A percentile compares a stretch with the other conserved stretches of the same genome.
Conservation (phyloP, 2,113 vertebrate genomes). For the Emydura subglobosa region DNA sequence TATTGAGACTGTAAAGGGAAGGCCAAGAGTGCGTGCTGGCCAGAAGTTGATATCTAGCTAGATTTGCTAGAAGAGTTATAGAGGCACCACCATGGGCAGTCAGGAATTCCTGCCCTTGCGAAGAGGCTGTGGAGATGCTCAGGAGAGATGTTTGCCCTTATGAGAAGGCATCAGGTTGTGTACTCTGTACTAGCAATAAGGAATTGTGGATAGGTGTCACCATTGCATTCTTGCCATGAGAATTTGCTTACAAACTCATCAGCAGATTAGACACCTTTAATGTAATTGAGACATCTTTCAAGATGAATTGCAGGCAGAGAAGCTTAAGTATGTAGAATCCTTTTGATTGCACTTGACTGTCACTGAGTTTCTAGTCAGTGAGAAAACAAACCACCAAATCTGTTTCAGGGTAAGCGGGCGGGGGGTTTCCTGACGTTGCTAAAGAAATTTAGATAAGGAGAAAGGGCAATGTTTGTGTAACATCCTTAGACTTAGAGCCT, state of each 20-base stretch:
- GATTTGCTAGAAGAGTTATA: background rate
- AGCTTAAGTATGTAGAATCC: background rate
- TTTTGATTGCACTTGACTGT: background rate
- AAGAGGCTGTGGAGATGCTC: background rate
- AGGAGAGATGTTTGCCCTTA: background rate
- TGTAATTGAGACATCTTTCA: background rate
- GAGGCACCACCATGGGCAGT: no score
- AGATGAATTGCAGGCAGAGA: background rate
- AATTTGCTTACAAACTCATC: background rate
- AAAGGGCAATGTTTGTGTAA: background rate
- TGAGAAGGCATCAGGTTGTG: background rate
- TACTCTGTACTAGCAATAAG: background rate
- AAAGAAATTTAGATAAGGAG: background rate
- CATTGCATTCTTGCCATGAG: background rate
- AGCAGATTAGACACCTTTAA: background rate
- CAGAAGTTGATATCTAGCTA: background rate
- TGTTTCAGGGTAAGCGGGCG: background rate
- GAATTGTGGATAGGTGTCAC: background rate
- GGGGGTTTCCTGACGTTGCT: background rate
- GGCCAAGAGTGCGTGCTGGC: no score
- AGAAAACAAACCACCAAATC: background rate
- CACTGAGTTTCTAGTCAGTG: background rate
- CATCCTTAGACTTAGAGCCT: background rate
- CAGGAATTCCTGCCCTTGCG: no score
- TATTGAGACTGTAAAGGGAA: background rate